Evolutionary conservation across 2,797 vertebrate genomes (phyloP).

Genomic region (Clamator glandarius): DNA sequence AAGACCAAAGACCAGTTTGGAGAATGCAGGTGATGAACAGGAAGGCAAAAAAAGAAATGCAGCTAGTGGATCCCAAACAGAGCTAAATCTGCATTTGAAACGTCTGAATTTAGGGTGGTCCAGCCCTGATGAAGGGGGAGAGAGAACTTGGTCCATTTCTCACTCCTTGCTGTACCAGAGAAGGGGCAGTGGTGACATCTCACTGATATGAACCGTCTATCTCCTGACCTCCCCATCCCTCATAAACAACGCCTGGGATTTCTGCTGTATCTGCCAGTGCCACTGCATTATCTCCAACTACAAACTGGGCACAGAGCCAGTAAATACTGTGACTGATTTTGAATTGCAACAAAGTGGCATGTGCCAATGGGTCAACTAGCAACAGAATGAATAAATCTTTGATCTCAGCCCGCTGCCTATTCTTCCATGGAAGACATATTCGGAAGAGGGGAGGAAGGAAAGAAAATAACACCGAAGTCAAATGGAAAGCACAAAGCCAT

Average conservation of each 20-base stretch:
- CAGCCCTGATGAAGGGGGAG: not conserved
- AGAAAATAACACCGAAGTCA: not conserved
- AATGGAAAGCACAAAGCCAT: not conserved
- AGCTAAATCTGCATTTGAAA: not conserved
- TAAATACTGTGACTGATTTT: constrained; percentile 20
- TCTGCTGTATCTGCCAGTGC: not conserved
- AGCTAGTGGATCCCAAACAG: not conserved
- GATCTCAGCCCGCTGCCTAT: not conserved
- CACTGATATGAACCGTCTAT: not conserved
- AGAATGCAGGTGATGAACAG: not conserved
- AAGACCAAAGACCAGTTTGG: not conserved
- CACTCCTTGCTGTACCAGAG: not conserved
- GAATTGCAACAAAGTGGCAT: constrained; percentile 14
- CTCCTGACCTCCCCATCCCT: not conserved
- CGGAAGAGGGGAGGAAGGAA: not conserved
- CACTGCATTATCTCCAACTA: not conserved
- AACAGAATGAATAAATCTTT: constrained; percentile 19
- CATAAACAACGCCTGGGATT: not conserved
- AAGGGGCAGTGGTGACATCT: not conserved
- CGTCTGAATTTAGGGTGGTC: not conserved
- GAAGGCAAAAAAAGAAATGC: not conserved
- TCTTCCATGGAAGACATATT: not conserved
- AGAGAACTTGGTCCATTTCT: not conserved
- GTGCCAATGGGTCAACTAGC: not conserved
- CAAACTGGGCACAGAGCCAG: not conserved